Conservation (phyloP, 2,888 invertebrate species). For the Baccha elongata region DNA sequence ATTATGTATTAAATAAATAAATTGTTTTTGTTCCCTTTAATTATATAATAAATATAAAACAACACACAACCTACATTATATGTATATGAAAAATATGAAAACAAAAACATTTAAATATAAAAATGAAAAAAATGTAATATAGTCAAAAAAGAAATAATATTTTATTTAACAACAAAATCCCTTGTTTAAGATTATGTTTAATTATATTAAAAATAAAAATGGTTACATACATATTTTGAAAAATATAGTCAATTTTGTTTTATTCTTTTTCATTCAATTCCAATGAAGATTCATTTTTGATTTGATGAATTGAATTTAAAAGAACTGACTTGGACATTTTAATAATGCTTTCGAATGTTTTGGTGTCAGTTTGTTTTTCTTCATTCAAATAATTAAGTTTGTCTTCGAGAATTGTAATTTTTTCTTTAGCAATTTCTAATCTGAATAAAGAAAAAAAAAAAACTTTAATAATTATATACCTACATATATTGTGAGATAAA, state of each 20-base stretch:
- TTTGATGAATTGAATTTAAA: constrained; percentile 77
- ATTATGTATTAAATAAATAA: constrained; percentile 34
- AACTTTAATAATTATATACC: neutral
- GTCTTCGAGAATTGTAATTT: constrained; percentile 79
- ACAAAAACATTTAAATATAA: constrained; percentile 21
- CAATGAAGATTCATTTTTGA: neutral
- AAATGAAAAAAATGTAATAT: constrained; percentile 63
- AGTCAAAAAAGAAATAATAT: constrained; percentile 52
- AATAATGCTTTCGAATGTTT: constrained; percentile 79
- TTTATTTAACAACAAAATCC: constrained; percentile 61
- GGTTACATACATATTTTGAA: constrained; percentile 52
- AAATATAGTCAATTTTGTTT: constrained; percentile 24
- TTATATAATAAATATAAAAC: constrained; percentile 16
- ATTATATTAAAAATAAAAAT: constrained; percentile 54
- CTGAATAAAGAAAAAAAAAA: constrained; percentile 52
- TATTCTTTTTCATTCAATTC: constrained; percentile 6
- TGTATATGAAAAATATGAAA: neutral
- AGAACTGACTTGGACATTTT: constrained; percentile 79
- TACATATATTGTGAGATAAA: too few relatives aligned
- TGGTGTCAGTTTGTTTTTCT: constrained; percentile 79
- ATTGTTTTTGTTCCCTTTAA: constrained; percentile 23
- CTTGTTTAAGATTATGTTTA: constrained; percentile 67
- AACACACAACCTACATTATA: constrained; percentile 41
- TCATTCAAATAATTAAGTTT: constrained; percentile 77
- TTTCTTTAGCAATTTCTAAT: constrained; percentile 80